phyloP scores from a whole-genome alignment of 2,797 vertebrate genomes.

The Myotis myotis region DNA sequence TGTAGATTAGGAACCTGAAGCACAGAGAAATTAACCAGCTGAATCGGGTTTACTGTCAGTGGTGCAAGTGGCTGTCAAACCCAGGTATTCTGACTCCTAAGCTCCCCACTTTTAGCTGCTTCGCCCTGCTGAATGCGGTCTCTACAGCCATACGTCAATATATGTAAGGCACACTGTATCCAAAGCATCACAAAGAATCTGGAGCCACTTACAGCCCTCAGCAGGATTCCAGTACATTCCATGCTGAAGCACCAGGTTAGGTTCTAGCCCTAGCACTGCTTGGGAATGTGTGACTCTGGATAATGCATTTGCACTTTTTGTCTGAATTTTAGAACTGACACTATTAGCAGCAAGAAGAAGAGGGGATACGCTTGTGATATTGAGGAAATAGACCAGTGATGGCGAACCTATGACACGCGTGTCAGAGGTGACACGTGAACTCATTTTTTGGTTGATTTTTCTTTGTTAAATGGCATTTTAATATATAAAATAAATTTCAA shows the following conservation, averaged over 20 bases:
- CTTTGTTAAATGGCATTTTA: too few species aligned
- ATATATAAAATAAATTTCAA: too few species aligned
- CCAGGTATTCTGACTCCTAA: neutral
- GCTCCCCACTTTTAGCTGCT: neutral
- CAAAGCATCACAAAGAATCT: neutral
- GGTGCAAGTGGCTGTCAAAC: neutral
- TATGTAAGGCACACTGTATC: neutral
- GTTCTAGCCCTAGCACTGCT: neutral
- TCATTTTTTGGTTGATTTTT: too few species aligned
- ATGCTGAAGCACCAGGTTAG: neutral
- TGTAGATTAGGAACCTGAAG: neutral
- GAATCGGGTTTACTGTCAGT: neutral
- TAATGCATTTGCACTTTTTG: neutral
- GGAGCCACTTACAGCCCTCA: neutral
- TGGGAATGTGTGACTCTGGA: neutral
- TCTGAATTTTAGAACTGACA: neutral
- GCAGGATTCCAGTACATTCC: neutral
- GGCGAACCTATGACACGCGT: too few species aligned
- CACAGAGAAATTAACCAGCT: neutral
- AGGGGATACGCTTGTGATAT: neutral
- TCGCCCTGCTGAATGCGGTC: neutral
- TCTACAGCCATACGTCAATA: neutral
- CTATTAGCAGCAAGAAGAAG: neutral
- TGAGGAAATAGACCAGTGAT: neutral
- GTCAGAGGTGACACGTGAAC: too few species aligned